Evolutionary conservation across 2,888 invertebrate species (phyloP).

Genomic region (Schrankia costaestrigalis): DNA sequence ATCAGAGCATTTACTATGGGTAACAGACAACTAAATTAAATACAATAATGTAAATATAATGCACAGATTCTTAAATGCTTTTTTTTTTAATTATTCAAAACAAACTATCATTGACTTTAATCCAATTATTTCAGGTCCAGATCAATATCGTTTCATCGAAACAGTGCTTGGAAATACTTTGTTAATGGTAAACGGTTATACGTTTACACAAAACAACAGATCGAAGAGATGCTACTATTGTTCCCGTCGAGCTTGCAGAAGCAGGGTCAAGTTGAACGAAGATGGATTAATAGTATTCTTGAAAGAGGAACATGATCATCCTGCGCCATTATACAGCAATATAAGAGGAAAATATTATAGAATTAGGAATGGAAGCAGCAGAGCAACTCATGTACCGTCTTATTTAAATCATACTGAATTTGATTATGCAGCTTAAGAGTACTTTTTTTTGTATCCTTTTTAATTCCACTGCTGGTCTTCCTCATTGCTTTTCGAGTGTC

Average conservation of each 20-base stretch:
- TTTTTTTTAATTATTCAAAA: no score
- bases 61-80: no score
- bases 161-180: conserved; percentile 9
- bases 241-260: conserved; percentile 21
- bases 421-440: no score
- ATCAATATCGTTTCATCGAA: conserved; percentile 7
- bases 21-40: no score
- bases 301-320: conserved; percentile 17
- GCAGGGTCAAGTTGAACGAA: conserved; percentile 16
- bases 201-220: conserved; percentile 16
- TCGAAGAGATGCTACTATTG: conserved; percentile 25
- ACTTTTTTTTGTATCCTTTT: no score
- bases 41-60: no score
- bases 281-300: conserved; percentile 12
- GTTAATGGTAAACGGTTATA: conserved; percentile 15
- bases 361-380: conserved; percentile 5
- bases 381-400: no score
- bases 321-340: conserved; percentile 8
- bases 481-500: no score
- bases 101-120: not conserved
- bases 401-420: no score
- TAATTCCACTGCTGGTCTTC: no score
- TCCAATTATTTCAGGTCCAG: conserved; percentile 1
- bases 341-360: conserved; percentile 3
- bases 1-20: no score